Evolutionary conservation across 2,113 vertebrate genomes (phyloP).

Genomic region (Embiotoca jacksoni): DNA sequence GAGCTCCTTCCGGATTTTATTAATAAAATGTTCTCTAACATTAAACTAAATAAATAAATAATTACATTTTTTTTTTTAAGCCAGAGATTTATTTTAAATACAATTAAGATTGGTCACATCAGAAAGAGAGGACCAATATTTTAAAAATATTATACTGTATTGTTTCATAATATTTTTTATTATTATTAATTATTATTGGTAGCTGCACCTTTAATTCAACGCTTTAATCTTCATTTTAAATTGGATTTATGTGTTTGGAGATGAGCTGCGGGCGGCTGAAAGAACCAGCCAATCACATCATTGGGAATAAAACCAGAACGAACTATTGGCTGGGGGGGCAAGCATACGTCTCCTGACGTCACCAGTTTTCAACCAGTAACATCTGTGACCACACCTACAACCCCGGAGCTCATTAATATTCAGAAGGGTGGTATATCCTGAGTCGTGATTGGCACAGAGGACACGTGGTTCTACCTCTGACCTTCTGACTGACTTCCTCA

Average conservation of each 20-base stretch:
- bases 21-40: too few relatives aligned
- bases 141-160: neutral
- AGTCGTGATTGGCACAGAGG: conserved; percentile 31
- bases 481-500: neutral
- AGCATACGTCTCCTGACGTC: conserved; percentile 21
- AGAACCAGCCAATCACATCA: conserved; percentile 47
- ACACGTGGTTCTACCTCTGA: too few relatives aligned
- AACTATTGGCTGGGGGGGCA: conserved; percentile 38
- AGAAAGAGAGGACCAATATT: too few relatives aligned
- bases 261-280: neutral
- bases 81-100: too few relatives aligned
- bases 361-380: neutral
- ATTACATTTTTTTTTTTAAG: too few relatives aligned
- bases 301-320: conserved; percentile 35
- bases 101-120: too few relatives aligned
- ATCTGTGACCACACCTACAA: neutral
- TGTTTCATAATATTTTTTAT: neutral
- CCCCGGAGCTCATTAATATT: conserved; percentile 33
- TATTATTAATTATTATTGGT: neutral
- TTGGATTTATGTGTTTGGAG: neutral
- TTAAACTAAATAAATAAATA: too few relatives aligned
- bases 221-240: neutral
- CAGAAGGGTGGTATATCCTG: neutral
- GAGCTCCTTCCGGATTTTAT: too few relatives aligned
- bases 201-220: too few relatives aligned